These are phyloP conservation scores for Corella eumyota DNA, from an alignment of 23 tunicate species.

Conservation along the genomic window DNA sequence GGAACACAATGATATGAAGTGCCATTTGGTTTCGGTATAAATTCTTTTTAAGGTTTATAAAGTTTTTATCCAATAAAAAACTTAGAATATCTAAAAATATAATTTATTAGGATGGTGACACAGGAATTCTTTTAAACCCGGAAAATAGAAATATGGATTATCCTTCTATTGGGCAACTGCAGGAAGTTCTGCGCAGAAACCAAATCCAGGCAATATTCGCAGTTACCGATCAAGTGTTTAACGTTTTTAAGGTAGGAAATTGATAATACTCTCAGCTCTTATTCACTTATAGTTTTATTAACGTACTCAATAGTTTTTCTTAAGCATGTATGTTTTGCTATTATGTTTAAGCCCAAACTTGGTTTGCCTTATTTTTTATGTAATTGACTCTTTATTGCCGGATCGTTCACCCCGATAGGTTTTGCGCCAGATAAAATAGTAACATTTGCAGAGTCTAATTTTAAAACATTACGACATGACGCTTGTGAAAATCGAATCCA, in stretches of 20 bases:
- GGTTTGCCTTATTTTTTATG: background rate
- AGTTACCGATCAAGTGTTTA: slow-evolving; percentile 30
- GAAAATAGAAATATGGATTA: slow-evolving; percentile 45
- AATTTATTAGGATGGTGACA: background rate
- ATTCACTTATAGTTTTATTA: background rate
- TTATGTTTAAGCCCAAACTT: background rate
- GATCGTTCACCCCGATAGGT: too few relatives aligned
- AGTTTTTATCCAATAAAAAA: too few relatives aligned
- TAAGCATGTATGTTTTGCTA: background rate
- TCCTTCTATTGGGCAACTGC: slow-evolving; percentile 74
- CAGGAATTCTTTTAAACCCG: slow-evolving; percentile 2
- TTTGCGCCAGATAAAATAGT: too few relatives aligned
- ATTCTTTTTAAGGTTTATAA: background rate
- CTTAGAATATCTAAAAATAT: background rate
- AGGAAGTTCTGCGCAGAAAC: slow-evolving; percentile 21
- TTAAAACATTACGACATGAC: too few relatives aligned
- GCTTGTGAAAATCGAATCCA: too few relatives aligned
- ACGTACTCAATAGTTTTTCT: background rate
- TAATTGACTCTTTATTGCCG: background rate
- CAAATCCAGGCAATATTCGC: slow-evolving; percentile 59
- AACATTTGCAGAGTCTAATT: too few relatives aligned
- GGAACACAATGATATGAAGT: slow-evolving; percentile 64
- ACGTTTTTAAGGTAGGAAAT: slow-evolving; percentile 28
- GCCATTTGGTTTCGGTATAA: slow-evolving; percentile 25
- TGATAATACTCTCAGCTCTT: background rate